phyloP scores from a whole-genome alignment of 2,888 invertebrate genomes.

The Drymonia ruficornis region DNA sequence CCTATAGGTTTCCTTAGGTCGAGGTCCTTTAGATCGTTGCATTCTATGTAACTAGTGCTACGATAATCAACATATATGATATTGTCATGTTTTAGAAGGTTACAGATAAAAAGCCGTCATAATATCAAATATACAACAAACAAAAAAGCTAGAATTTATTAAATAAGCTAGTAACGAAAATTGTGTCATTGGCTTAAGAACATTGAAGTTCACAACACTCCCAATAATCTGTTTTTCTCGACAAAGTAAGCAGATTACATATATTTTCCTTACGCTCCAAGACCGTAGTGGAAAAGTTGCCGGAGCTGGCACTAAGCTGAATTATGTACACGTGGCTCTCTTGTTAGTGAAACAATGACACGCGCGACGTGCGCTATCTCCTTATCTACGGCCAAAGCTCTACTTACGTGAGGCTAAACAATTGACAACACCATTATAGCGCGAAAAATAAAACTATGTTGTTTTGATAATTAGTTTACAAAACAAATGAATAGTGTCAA shows the following conservation, averaged over 20 bases:
- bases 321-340: constrained; percentile 5
- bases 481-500: too few species aligned
- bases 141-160: too few species aligned
- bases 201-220: background rate
- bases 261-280: background rate
- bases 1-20: too few species aligned
- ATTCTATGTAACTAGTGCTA: too few species aligned
- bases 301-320: background rate
- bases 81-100: too few species aligned
- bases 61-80: too few species aligned
- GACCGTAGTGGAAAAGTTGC: background rate
- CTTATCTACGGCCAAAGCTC: constrained; percentile 2
- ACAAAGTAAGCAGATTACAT: background rate
- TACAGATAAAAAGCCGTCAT: too few species aligned
- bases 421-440: background rate
- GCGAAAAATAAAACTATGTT: too few species aligned
- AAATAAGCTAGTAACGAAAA: background rate
- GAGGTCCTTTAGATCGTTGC: too few species aligned
- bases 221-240: background rate
- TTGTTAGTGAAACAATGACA: constrained; percentile 14
- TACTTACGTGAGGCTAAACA: constrained; percentile 2
- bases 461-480: too few species aligned
- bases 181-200: background rate
- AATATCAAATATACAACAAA: background rate
- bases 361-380: constrained; percentile 8